A percentile compares a stretch with the other conserved stretches of the same genome.
phyloP scores from a whole-genome alignment of 2,797 vertebrate genomes.

The Pseudocheirus occidentalis region DNA sequence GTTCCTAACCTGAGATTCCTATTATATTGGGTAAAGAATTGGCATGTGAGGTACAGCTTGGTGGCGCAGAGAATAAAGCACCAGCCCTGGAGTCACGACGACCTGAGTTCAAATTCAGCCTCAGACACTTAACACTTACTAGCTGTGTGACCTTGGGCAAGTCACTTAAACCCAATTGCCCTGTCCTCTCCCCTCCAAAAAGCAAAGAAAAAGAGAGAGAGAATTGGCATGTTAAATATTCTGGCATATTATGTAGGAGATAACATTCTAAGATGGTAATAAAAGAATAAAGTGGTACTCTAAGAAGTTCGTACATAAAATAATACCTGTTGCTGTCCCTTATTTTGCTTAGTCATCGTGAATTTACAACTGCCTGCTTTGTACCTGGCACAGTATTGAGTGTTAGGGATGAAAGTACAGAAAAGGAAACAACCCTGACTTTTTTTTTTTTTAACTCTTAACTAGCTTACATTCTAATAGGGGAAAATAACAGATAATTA shows the following conservation, averaged over 20 bases:
- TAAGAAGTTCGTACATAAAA: constrained; percentile 4
- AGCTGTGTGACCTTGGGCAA: too few relatives aligned
- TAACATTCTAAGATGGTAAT: not conserved
- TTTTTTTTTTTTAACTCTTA: not conserved
- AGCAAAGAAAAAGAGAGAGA: not conserved
- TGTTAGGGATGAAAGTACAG: not conserved
- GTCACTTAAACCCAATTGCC: too few relatives aligned
- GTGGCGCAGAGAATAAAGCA: too few relatives aligned
- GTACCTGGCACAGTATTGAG: not conserved
- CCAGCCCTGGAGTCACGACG: too few relatives aligned
- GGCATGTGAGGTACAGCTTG: too few relatives aligned
- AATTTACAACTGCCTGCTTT: not conserved
- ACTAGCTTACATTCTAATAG: not conserved
- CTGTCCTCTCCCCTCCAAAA: too few relatives aligned
- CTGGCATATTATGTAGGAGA: not conserved
- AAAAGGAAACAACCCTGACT: not conserved
- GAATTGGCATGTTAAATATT: constrained; percentile 10
- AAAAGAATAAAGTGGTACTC: not conserved
- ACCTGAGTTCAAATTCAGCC: too few relatives aligned
- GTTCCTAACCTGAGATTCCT: constrained; percentile 4
- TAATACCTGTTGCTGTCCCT: not conserved
- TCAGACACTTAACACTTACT: too few relatives aligned
- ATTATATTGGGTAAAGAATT: constrained; percentile 24
- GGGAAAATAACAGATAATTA: not conserved
- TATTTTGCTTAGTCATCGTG: not conserved